Base-by-base conservation (phyloP, 2,113 vertebrate genomes). In the Spea bombifrons region DNA sequence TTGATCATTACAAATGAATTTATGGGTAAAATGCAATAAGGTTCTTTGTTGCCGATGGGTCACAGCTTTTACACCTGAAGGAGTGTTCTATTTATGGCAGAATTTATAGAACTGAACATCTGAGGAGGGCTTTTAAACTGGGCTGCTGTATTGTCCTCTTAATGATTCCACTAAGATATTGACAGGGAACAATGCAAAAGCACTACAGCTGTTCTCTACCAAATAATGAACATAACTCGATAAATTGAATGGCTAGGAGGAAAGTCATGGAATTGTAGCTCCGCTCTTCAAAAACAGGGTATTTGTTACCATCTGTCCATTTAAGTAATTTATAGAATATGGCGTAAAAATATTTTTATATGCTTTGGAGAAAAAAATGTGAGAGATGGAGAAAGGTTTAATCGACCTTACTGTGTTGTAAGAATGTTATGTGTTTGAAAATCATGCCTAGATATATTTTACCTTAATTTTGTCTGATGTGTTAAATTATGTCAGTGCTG, bases 251-350 rank as follows among this genome's bases (percentile, higher is more conserved):
- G 75, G 47, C 81, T 83, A 86, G 84, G 84, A 49, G 70, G 80
- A 83, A 81, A 86, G 66, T 81, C 85, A 89, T 53, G 16, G 82
- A 88, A 80, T 81, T 64, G 82, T 30, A 81, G 3, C n/a, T 30
- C 82, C 67, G 61, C 12, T 46, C 74, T 81, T 66, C 61, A 67
- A 85, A 86, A 78, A 53, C 76, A 64, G 70, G 53, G 44, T 79
- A 71, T 48, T 82, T 75, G 83, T 81, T 55, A 17, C 50, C 75
- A 76, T 82, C 45, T 74, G 73, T 8, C 75, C 75, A 82, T 81
- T 85, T 81, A 84, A 83, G 65, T 68, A 77, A 83, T 76, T 85
- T 75, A 78, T 82, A 81, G 83, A 80, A 64, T 71, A 78, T 75
- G 69, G 71, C 84, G 76, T 78, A 82, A 87, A 86, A 85, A 53